Percentiles rank a stretch among this genome's conserved stretches.
Evolutionary conservation across 2,888 invertebrate genomes (phyloP).

Genomic region (Chymomyza procnemis): DNA sequence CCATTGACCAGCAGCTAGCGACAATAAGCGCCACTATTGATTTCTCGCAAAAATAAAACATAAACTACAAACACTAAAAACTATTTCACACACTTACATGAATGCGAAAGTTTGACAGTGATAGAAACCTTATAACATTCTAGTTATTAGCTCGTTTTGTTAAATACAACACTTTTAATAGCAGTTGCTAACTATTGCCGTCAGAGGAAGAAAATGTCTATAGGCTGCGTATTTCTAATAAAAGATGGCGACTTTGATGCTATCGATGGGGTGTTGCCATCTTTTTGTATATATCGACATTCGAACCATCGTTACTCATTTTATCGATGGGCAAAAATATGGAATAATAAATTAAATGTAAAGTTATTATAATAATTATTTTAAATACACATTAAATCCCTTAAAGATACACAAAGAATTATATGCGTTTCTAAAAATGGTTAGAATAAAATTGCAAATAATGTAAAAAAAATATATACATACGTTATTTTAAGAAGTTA

Average conservation of each 20-base stretch:
- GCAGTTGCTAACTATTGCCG: constrained; percentile 59
- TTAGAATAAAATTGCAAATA: too few species aligned
- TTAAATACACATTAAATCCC: too few species aligned
- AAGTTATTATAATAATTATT: too few species aligned
- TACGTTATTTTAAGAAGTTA: too few species aligned
- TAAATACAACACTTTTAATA: constrained; percentile 30
- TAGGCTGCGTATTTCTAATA: constrained; percentile 56
- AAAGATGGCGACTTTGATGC: constrained; percentile 70
- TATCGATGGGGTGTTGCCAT: not conserved
- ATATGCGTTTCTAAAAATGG: too few species aligned
- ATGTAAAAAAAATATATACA: too few species aligned
- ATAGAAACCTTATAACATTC: not conserved
- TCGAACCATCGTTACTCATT: not conserved
- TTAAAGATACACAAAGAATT: too few species aligned
- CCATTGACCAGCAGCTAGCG: constrained; percentile 37
- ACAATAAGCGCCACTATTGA: constrained; percentile 46
- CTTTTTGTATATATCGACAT: not conserved
- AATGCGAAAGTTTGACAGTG: not conserved
- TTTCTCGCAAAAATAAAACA: constrained; percentile 39
- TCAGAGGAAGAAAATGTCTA: constrained; percentile 50
- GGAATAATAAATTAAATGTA: too few species aligned
- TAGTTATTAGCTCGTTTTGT: constrained; percentile 29
- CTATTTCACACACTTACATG: not conserved
- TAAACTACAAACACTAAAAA: constrained; percentile 18
- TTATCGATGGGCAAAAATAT: too few species aligned